Percentiles rank a stretch among this genome's conserved stretches.
These are phyloP conservation scores for Cerceris rybyensis DNA, from an alignment of 2,888 invertebrate genomes.

Conservation along the genomic window DNA sequence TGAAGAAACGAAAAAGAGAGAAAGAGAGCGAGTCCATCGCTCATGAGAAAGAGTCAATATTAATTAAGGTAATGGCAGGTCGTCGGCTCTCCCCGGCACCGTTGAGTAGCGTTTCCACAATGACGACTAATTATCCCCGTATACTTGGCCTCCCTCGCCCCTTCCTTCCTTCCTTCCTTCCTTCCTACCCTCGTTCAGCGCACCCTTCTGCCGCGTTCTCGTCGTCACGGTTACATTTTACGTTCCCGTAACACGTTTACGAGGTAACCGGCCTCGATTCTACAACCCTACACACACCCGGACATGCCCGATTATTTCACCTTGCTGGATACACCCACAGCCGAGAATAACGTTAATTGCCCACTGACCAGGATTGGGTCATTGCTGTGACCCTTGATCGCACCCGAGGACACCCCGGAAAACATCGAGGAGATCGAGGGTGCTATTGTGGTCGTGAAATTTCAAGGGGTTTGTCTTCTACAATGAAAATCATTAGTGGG, in stretches of 20 bases:
- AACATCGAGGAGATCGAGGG: too few species aligned
- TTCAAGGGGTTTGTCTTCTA: too few species aligned
- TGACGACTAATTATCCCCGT: slow-evolving; percentile 68
- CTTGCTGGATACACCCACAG: slow-evolving; percentile 26
- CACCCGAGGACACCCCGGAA: neutral
- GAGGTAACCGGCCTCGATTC: slow-evolving; percentile 25
- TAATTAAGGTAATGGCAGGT: slow-evolving; percentile 71
- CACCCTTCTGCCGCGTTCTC: neutral
- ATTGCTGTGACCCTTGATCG: slow-evolving; percentile 18
- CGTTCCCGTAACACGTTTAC: slow-evolving; percentile 47
- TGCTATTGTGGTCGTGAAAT: too few species aligned
- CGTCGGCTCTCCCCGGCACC: slow-evolving; percentile 43
- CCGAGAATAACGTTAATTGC: slow-evolving; percentile 51
- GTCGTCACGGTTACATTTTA: slow-evolving; percentile 63
- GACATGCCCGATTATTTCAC: slow-evolving; percentile 51
- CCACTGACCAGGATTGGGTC: slow-evolving; percentile 41
- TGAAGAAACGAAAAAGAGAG: slow-evolving; percentile 8
- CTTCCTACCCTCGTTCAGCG: slow-evolving; percentile 1
- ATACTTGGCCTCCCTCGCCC: slow-evolving; percentile 11
- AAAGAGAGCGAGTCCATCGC: slow-evolving; percentile 29
- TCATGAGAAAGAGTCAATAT: slow-evolving; percentile 68
- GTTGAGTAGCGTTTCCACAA: slow-evolving; percentile 61
- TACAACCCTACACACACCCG: slow-evolving; percentile 32
- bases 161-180: neutral
- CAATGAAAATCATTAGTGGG: too few species aligned